Base-by-base conservation (phyloP, 2,113 vertebrate species). In the Lepisosteus oculatus region DNA sequence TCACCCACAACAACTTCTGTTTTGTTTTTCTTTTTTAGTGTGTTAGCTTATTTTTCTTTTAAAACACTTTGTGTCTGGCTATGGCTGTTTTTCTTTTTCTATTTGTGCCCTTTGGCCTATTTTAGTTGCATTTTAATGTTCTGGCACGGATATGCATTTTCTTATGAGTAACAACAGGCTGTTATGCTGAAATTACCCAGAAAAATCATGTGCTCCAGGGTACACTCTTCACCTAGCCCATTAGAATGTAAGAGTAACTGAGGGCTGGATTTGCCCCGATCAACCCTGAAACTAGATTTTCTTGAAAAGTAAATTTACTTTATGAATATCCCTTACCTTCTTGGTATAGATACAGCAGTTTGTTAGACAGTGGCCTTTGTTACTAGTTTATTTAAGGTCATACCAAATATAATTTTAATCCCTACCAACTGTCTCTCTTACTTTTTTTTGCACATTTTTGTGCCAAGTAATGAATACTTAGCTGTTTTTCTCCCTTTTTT, bases 301-400 rank as follows among this genome's bases (percentile, higher is more conserved):
- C 29, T 29, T 29, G 29, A 29, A 29, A 29, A 29, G 29, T 29
- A 29, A 1, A 29, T 29, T 29, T 29, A 29, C 29, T 29, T 29
- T 29, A 29, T 29, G 29, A 29, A 29, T 29, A 29, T 29, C 29
- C 29, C 29, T 65, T 41, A 43, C 51, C 65, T 61, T 67, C n/a
- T 3, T 17, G 65, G 74, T 76, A 84, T 80, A 83, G 80, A 74
- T 85, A 82, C 79, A 79, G 80, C 79, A 78, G 62, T 72, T 74
- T 77, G 80, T 84, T 81, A 84, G 81, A 81, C 76, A 73, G 43
- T 75, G 72, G 6, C 73, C 69, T 43, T 65, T 67, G 29, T 29
- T 29, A 1, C 29, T 29, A 29, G 29, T 29, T 29, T 29, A 29
- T 29, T 29, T 29, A 2, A 29, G 29, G 29, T 29, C 29, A 29